Evolutionary conservation across 2,888 invertebrate species (phyloP).

Genomic region (Myopa testacea): DNA sequence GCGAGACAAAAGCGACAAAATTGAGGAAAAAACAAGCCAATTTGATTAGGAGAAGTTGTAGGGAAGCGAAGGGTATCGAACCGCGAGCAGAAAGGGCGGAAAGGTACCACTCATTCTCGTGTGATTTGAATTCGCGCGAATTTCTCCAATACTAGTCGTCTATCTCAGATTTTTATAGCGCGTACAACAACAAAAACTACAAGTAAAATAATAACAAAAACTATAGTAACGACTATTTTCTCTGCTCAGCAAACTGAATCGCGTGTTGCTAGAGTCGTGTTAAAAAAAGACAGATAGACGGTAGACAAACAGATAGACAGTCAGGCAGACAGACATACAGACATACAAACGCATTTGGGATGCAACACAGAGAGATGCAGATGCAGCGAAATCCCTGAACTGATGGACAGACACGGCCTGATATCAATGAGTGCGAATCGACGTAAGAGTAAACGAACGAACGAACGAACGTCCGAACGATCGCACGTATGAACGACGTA

Average conservation of each 20-base stretch:
- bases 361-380: constrained; percentile 29
- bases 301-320: background rate
- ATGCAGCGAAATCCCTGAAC: constrained; percentile 24
- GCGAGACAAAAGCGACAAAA: background rate
- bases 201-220: background rate
- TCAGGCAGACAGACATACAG: background rate
- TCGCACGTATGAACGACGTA: background rate
- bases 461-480: background rate
- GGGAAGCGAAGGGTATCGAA: background rate
- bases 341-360: constrained; percentile 6
- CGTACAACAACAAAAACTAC: constrained; percentile 11
- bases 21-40: background rate
- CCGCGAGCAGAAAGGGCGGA: background rate
- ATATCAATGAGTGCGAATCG: constrained; percentile 31
- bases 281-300: background rate
- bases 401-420: background rate
- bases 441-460: constrained; percentile 25
- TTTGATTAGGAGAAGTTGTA: background rate
- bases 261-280: constrained; percentile 33
- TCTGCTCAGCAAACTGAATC: constrained; percentile 24
- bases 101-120: constrained; percentile 18
- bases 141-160: constrained; percentile 27
- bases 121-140: constrained; percentile 34
- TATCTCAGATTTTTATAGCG: constrained; percentile 38
- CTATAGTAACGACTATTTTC: constrained; percentile 3